Conservation (phyloP, 2,888 invertebrate genomes). For the Himalopsyche anomala region DNA sequence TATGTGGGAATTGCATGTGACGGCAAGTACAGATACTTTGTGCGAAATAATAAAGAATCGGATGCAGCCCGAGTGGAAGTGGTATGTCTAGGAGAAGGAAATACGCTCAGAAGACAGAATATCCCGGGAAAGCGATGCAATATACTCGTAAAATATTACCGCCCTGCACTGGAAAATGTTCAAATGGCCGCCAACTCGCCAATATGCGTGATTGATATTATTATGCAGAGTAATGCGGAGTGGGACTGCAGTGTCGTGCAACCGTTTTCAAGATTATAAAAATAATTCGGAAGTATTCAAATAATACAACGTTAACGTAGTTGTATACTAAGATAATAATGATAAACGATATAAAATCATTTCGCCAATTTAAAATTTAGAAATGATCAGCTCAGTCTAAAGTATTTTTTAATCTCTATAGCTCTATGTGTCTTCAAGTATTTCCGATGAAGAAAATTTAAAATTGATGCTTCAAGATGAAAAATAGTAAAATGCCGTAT, state of each 20-base stretch:
- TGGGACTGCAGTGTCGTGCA: background rate
- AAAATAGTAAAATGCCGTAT: too few species aligned
- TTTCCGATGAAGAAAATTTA: too few species aligned
- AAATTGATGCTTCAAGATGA: too few species aligned
- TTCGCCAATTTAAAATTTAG: too few species aligned
- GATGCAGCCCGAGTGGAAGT: conserved; percentile 3
- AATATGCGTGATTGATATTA: conserved; percentile 34
- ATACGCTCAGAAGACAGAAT: conserved; percentile 13
- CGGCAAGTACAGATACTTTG: background rate
- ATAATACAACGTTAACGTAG: too few species aligned
- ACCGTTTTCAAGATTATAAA: too few species aligned
- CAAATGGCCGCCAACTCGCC: conserved; percentile 34
- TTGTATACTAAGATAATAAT: too few species aligned
- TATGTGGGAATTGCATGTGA: conserved; percentile 26
- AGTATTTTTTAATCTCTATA: too few species aligned
- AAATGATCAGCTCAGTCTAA: too few species aligned
- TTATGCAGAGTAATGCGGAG: conserved; percentile 2
- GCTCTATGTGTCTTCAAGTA: too few species aligned
- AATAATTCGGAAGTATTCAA: too few species aligned
- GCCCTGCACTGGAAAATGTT: conserved; percentile 29
- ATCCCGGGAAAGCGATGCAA: conserved; percentile 6
- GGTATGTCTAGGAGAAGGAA: background rate
- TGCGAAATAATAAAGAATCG: conserved; percentile 27
- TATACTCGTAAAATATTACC: background rate
- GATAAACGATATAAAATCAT: too few species aligned